Evolutionary conservation across 2,113 vertebrate species (phyloP).

Genomic region (Aphelocoma coerulescens): DNA sequence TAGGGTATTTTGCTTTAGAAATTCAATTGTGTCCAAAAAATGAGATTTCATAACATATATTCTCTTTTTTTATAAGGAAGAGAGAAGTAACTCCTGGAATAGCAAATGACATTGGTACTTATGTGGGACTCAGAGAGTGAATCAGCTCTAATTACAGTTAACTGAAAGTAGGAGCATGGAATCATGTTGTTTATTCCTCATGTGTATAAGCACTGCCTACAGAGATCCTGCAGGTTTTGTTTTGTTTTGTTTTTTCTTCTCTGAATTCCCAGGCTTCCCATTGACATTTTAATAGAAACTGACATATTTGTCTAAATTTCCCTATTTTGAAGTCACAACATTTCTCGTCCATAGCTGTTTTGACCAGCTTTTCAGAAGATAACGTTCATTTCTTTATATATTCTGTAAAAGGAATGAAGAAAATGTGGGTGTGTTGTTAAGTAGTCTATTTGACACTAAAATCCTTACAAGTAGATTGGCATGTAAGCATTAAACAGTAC

Average conservation of each 20-base stretch:
- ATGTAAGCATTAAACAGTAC: fast-evolving
- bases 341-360: neutral
- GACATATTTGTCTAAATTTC: neutral
- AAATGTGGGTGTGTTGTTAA: neutral
- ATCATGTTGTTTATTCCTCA: neutral
- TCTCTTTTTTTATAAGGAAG: neutral
- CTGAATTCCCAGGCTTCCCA: neutral
- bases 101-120: neutral
- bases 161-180: neutral
- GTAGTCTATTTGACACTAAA: neutral
- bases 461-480: neutral
- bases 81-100: neutral
- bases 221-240: neutral
- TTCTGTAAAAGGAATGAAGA: neutral
- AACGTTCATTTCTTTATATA: neutral
- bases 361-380: neutral
- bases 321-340: neutral
- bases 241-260: neutral
- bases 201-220: neutral
- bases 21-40: neutral
- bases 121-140: neutral
- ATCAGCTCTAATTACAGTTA: neutral
- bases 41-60: neutral
- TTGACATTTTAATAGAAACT: neutral
- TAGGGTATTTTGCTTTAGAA: neutral